phyloP scores from a whole-genome alignment of 2,888 invertebrate genomes.

The Patella pellucida region DNA sequence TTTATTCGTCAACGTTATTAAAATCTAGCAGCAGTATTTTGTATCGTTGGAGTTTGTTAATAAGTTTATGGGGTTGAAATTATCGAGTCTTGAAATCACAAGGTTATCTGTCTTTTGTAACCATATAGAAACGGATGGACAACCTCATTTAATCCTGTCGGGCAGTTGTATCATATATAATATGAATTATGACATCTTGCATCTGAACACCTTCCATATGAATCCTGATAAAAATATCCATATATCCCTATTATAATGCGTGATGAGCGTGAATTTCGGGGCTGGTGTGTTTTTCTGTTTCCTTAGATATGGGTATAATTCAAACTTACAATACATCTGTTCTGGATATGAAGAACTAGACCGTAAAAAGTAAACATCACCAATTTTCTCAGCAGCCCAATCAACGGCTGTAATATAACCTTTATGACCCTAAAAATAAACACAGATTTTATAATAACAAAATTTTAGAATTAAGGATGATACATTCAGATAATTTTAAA shows the following conservation, averaged over 20 bases:
- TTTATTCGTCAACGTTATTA: too few species aligned
- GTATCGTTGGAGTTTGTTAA: too few species aligned
- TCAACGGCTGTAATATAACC: slow-evolving; percentile 50
- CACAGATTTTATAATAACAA: neutral
- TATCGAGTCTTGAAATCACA: too few species aligned
- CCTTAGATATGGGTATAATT: neutral
- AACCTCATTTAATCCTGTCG: too few species aligned
- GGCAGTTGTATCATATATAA: too few species aligned
- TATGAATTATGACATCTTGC: too few species aligned
- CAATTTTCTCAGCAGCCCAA: slow-evolving; percentile 46
- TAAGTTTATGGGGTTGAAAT: too few species aligned
- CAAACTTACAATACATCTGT: slow-evolving; percentile 50
- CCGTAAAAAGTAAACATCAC: slow-evolving; percentile 38
- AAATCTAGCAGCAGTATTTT: too few species aligned
- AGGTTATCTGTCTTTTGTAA: too few species aligned
- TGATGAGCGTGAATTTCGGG: neutral
- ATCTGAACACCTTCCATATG: neutral
- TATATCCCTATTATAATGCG: neutral
- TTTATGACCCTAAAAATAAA: slow-evolving; percentile 47
- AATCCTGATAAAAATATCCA: neutral
- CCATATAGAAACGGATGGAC: too few species aligned
- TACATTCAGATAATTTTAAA: too few species aligned
- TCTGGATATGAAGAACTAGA: slow-evolving; percentile 41
- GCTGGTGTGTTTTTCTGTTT: neutral
- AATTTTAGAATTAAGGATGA: neutral